Evolutionary conservation across 2,113 vertebrate species (phyloP).

Genomic region (Rhineura floridana): DNA sequence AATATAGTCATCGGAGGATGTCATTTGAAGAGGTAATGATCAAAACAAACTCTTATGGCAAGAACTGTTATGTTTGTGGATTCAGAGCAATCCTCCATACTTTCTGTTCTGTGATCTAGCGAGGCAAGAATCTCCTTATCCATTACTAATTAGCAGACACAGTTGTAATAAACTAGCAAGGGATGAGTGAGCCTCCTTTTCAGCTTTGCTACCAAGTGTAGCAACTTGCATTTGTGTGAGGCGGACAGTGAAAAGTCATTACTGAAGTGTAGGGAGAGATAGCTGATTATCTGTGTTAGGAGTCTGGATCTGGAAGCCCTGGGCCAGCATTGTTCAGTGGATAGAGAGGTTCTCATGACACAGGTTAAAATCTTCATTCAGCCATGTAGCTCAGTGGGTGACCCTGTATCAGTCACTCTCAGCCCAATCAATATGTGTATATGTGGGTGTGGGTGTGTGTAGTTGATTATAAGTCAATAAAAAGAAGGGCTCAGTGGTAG

Average conservation of each 20-base stretch:
- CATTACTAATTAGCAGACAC: conserved; percentile 13
- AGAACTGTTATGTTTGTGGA: background rate
- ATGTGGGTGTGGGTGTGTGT: no score
- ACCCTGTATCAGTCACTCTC: background rate
- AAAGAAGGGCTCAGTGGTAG: background rate
- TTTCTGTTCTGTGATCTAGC: conserved; percentile 4
- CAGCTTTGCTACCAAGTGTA: background rate
- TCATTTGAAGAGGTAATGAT: background rate
- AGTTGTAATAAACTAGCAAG: conserved; percentile 7
- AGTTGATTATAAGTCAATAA: background rate
- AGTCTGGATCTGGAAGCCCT: background rate
- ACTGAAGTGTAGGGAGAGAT: fast-evolving
- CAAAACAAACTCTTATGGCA: background rate
- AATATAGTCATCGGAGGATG: background rate
- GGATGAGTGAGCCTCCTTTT: background rate
- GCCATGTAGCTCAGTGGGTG: background rate
- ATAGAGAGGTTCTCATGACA: background rate
- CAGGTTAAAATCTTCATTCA: background rate
- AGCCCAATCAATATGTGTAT: no score
- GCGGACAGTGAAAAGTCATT: background rate
- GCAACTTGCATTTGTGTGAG: background rate
- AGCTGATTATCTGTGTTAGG: background rate
- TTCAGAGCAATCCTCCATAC: background rate
- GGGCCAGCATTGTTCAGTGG: background rate
- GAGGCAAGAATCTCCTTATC: conserved; percentile 10